Base-by-base conservation (phyloP, 2,797 vertebrate genomes). In the Malacoraja senta region DNA sequence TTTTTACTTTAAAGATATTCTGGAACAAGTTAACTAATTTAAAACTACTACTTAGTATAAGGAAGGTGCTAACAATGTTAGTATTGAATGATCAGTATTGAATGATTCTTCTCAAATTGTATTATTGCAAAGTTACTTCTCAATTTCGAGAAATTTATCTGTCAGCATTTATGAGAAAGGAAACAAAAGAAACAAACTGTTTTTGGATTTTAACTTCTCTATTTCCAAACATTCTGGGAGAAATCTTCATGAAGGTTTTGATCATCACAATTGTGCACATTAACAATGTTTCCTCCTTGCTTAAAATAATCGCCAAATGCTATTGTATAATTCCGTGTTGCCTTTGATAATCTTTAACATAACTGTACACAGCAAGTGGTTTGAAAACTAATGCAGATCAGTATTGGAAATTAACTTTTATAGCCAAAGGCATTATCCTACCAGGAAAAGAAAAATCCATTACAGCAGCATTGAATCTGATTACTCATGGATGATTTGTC, bases 341-440 rank as follows among this genome's bases (percentile, higher is more conserved):
- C 92, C 95, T 1, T 0, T 88, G 94, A 94, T 96, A 94, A 94
- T 95, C 94, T 95, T 95, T 0, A 7, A 94, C 94, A 92, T 95
- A 94, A 94, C 68, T 94, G 95, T 78, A 94, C 81, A 91, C 94
- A 94, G 95, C 93, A 95, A 97, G 95, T 95, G 96, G 96, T 96
- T 96, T 94, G 95, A 95, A 97, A 98, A 97, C 97, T 97, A 98
- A 98, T 97, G 96, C 96, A 96, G 97, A 98, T 97, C 97, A 97
- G 96, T 95, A 97, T 97, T 96, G 97, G 96, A 98, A 98, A 98
- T 98, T 97, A 98, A 97, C 97, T 98, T 98, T 95, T 95, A 97
- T 97, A 96, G 97, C 97, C 97, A 97, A 96, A 94, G 97, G 97
- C 97, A 96, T 98, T 95, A 95, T 96, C 96, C 96, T 96, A 96